phyloP scores from a whole-genome alignment of 2,797 vertebrate species.

The Falco naumanni region DNA sequence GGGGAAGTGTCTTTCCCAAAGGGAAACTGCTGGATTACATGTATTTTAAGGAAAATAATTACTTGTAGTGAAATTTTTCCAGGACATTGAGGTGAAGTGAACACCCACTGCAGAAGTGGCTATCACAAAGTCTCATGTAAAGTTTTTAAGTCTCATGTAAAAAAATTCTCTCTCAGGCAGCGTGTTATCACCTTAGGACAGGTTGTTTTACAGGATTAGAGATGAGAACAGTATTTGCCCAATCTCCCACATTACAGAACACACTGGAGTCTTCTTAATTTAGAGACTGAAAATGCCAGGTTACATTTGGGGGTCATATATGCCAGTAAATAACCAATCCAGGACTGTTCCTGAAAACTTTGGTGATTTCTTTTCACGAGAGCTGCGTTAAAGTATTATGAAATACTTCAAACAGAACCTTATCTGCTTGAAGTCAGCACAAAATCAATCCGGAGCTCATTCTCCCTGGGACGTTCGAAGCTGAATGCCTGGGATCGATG shows the following conservation, averaged over 20 bases:
- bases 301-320: neutral
- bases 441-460: neutral
- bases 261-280: too few species aligned
- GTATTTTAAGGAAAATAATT: neutral
- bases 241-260: accelerated
- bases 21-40: neutral
- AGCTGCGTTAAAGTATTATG: neutral
- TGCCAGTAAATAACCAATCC: neutral
- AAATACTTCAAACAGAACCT: neutral
- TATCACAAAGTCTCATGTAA: accelerated
- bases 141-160: neutral
- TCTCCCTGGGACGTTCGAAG: neutral
- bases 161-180: neutral
- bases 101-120: neutral
- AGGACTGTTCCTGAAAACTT: neutral
- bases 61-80: neutral
- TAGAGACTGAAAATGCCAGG: neutral
- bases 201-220: neutral
- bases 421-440: neutral
- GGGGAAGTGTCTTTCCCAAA: neutral
- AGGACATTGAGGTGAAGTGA: neutral
- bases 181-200: neutral
- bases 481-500: neutral
- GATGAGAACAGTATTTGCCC: neutral
- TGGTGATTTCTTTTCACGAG: neutral